Evolutionary conservation across 2,888 invertebrate species (phyloP).

Genomic region (Thelaira solivaga): DNA sequence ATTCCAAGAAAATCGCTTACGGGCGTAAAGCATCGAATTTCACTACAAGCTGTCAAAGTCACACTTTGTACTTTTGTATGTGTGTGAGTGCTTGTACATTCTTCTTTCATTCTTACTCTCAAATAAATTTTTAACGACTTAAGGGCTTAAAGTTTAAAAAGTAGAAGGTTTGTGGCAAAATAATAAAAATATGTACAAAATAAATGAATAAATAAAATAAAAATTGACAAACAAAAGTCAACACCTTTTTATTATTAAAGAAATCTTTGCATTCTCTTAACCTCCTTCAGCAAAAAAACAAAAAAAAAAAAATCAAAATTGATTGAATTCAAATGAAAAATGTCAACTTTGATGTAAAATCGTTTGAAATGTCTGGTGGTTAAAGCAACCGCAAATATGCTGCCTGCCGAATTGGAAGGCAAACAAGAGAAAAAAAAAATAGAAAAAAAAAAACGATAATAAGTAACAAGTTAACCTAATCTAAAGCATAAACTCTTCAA

Average conservation of each 20-base stretch:
- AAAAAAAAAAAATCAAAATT: slow-evolving; percentile 33
- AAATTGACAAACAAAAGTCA: slow-evolving; percentile 51
- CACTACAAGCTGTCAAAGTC: slow-evolving; percentile 65
- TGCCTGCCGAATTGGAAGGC: not conserved
- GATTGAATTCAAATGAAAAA: slow-evolving; percentile 61
- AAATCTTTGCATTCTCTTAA: slow-evolving; percentile 48
- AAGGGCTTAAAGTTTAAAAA: slow-evolving; percentile 37
- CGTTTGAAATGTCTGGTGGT: slow-evolving; percentile 46
- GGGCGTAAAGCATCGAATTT: slow-evolving; percentile 63
- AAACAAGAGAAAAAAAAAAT: not conserved
- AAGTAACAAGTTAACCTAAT: slow-evolving; percentile 48
- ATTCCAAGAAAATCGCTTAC: slow-evolving; percentile 42
- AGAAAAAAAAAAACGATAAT: not conserved
- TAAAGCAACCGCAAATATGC: slow-evolving; percentile 23
- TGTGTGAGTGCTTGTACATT: not conserved
- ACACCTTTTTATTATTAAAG: slow-evolving; percentile 57
- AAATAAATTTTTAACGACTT: slow-evolving; percentile 35
- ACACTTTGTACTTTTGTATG: slow-evolving; percentile 56
- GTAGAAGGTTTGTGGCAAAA: slow-evolving; percentile 4
- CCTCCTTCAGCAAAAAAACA: not conserved
- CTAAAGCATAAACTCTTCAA: slow-evolving; percentile 5
- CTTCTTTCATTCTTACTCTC: not conserved
- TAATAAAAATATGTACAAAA: too few species aligned
- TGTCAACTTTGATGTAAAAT: slow-evolving; percentile 58
- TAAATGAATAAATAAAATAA: slow-evolving; percentile 9